A percentile compares a stretch with the other conserved stretches of the same genome.
Conservation (phyloP, 2,888 invertebrate species). For the Agonopterix subpropinquella region DNA sequence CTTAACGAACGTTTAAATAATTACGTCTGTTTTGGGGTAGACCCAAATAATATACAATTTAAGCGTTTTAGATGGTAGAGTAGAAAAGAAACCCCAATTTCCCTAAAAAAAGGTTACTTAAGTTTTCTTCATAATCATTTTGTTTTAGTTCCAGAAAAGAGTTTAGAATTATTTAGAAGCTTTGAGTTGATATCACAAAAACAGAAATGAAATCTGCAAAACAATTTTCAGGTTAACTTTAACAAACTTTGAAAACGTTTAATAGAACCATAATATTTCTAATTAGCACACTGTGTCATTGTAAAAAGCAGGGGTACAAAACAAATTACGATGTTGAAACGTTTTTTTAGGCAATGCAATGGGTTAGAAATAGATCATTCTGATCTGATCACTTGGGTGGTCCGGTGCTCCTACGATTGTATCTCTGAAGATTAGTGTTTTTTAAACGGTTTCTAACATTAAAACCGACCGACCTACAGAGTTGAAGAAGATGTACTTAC, state of each 20-base stretch:
- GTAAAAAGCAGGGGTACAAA: background rate
- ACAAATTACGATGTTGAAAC: conserved; percentile 25
- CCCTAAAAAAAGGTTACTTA: too few relatives aligned
- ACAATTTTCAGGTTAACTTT: too few relatives aligned
- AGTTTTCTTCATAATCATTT: too few relatives aligned
- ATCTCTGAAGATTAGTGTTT: conserved; percentile 40
- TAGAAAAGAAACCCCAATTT: too few relatives aligned
- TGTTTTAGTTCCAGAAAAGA: too few relatives aligned
- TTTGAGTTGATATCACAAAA: too few relatives aligned
- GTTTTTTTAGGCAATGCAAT: conserved; percentile 26
- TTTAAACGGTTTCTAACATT: conserved; percentile 15
- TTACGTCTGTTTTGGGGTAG: too few relatives aligned
- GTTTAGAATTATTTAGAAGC: too few relatives aligned
- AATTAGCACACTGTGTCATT: conserved; percentile 40
- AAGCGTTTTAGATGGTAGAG: too few relatives aligned
- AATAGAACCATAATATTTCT: conserved; percentile 13
- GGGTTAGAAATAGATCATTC: conserved; percentile 36
- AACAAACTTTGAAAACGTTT: background rate
- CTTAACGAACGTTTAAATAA: too few relatives aligned
- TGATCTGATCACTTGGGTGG: conserved; percentile 41
- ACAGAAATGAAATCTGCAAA: too few relatives aligned
- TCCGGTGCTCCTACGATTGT: conserved; percentile 33
- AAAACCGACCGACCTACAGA: background rate
- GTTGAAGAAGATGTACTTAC: background rate
- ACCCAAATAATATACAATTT: too few relatives aligned